Evolutionary conservation across 1,140 invertebrate genomes (phyloP).

Genomic region (Hyles vespertilio): DNA sequence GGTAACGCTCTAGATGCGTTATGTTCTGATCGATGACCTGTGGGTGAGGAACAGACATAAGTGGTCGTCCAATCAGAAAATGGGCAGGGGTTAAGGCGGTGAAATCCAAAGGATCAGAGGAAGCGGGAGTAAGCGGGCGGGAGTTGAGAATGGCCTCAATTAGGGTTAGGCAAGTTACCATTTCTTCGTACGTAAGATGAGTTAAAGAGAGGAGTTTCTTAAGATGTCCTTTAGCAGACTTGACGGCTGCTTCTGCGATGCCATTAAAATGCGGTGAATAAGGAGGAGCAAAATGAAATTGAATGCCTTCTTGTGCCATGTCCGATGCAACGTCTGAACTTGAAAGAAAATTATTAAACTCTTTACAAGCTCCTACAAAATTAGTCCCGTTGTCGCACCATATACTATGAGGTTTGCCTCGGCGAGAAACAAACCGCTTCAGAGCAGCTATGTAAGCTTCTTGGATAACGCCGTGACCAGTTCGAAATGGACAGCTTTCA

Average conservation of each 20-base stretch:
- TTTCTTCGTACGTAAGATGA: conserved; percentile 22
- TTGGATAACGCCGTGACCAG: conserved; percentile 21
- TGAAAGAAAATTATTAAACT: conserved; percentile 18
- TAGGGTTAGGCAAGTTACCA: conserved; percentile 17
- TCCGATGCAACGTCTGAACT: conserved; percentile 6
- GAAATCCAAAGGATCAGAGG: conserved; percentile 14
- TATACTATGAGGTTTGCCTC: conserved; percentile 24
- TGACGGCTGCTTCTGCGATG: conserved; percentile 15
- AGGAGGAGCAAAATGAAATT: conserved; percentile 19
- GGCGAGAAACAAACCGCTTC: conserved; percentile 23
- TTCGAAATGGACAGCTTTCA: conserved; percentile 25
- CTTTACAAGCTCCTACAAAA: conserved; percentile 23
- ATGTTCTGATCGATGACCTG: conserved; percentile 8
- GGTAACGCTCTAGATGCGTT: conserved; percentile 9
- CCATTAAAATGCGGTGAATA: conserved; percentile 22
- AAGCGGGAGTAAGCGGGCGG: conserved; percentile 16
- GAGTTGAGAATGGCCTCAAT: conserved; percentile 24
- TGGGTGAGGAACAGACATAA: conserved; percentile 9
- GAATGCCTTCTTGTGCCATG: conserved; percentile 15
- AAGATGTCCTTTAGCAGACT: conserved; percentile 17
- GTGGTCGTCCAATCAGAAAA: conserved; percentile 21
- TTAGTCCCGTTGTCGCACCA: conserved; percentile 28
- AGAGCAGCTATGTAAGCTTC: conserved; percentile 21
- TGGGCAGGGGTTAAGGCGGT: conserved; percentile 18
- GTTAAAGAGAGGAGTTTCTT: conserved; percentile 15